These are phyloP conservation scores for Nipponia nippon DNA, from an alignment of 2,113 vertebrate genomes.

Conservation along the genomic window DNA sequence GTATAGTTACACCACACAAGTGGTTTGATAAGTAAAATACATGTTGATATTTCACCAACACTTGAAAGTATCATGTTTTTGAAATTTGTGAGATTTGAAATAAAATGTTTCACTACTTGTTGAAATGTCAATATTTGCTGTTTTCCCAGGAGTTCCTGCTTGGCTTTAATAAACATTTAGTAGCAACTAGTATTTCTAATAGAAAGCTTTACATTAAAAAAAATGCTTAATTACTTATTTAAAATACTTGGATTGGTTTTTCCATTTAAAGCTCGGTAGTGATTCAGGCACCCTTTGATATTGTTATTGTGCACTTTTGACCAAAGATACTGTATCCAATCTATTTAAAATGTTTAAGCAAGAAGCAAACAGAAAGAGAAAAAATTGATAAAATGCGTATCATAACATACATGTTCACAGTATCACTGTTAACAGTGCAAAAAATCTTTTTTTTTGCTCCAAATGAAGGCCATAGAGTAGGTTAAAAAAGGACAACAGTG, in stretches of 20 bases:
- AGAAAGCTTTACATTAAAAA: background rate
- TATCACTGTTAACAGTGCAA: background rate
- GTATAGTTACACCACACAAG: background rate
- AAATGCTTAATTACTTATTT: background rate
- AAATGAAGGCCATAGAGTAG: background rate
- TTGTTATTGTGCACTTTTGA: background rate
- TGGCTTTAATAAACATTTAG: background rate
- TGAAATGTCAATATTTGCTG: background rate
- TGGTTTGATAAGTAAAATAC: constrained; percentile 4
- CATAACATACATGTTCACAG: background rate
- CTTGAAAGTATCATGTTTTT: background rate
- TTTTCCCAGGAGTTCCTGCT: background rate
- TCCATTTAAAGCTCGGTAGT: accelerated
- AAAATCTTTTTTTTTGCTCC: background rate
- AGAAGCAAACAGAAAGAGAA: background rate
- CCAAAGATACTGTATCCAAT: background rate
- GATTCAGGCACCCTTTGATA: background rate
- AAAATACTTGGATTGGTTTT: background rate
- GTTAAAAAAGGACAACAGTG: background rate
- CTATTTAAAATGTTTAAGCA: background rate
- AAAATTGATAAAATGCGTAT: accelerated
- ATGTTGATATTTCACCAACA: background rate
- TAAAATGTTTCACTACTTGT: background rate
- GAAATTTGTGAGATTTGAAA: background rate
- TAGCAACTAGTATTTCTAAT: background rate